Conservation (phyloP, 2,888 invertebrate genomes). For the Parasteatoda lunata region DNA sequence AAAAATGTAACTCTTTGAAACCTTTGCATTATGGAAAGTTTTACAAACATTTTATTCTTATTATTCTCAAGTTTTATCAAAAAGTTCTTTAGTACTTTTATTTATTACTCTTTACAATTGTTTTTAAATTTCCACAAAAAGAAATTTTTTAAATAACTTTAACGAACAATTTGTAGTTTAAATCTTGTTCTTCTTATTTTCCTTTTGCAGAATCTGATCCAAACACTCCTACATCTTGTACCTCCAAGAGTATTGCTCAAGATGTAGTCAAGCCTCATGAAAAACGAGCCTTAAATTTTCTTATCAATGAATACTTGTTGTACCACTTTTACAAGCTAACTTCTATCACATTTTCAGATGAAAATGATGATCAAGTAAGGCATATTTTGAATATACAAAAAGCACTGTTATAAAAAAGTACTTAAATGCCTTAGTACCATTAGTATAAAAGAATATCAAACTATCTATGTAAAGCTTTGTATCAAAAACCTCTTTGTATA, state of each 20-base stretch:
- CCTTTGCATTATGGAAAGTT: too few relatives aligned
- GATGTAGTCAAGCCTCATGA: conserved; percentile 85
- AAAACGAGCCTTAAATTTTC: conserved; percentile 86
- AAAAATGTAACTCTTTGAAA: too few relatives aligned
- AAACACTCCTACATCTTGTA: conserved; percentile 62
- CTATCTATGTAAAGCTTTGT: neutral
- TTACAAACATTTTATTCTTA: neutral
- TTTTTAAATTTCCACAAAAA: neutral
- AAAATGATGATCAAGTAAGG: conserved; percentile 87
- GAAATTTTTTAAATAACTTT: too few relatives aligned
- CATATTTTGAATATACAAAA: neutral
- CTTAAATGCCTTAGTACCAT: too few relatives aligned
- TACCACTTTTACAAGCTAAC: conserved; percentile 87
- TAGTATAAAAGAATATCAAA: too few relatives aligned
- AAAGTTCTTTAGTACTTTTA: neutral
- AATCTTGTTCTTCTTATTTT: too few relatives aligned
- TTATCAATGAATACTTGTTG: conserved; percentile 89
- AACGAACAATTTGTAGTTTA: too few relatives aligned
- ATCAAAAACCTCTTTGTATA: conserved; percentile 2
- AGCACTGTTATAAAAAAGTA: too few relatives aligned
- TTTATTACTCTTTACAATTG: neutral
- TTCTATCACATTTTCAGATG: conserved; percentile 92
- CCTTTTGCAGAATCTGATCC: conserved; percentile 68
- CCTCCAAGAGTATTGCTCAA: conserved; percentile 65
- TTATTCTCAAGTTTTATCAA: neutral